A percentile compares a stretch with the other conserved stretches of the same genome.
Conservation (phyloP, 2,888 invertebrate genomes). For the Hydraecia micacea region DNA sequence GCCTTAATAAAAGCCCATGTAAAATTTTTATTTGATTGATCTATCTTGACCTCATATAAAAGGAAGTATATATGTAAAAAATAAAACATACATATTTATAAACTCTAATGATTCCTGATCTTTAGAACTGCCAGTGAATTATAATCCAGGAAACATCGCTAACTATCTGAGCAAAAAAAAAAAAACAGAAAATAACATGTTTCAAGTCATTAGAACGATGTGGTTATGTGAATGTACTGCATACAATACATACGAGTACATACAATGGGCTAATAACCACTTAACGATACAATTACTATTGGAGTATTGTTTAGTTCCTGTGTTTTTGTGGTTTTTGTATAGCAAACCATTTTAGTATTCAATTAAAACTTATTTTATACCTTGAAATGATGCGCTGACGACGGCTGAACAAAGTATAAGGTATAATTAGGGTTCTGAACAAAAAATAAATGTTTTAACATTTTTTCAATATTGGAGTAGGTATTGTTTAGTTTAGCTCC, state of each 20-base stretch:
- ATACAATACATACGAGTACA: conserved; percentile 2
- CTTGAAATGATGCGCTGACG: background rate
- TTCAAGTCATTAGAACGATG: conserved; percentile 30
- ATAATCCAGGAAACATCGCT: conserved; percentile 46
- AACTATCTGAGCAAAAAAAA: conserved; percentile 39
- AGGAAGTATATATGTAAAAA: conserved; percentile 2
- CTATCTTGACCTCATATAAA: background rate
- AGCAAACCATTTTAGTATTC: background rate
- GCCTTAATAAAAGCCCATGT: background rate
- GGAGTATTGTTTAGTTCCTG: conserved; percentile 31
- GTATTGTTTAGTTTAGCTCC: background rate
- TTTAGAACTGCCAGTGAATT: conserved; percentile 41
- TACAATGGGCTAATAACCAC: conserved; percentile 18
- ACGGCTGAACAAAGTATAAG: background rate
- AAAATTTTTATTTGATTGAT: background rate
- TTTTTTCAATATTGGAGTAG: background rate
- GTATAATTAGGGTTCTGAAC: background rate
- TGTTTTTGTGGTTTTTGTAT: conserved; percentile 36
- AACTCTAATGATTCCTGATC: conserved; percentile 43
- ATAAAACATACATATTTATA: conserved; percentile 25
- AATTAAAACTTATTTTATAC: conserved; percentile 21
- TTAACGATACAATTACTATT: conserved; percentile 18
- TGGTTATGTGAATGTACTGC: background rate
- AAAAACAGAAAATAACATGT: conserved; percentile 37
- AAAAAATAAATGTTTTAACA: background rate